These are phyloP conservation scores for Drosophila teissieri DNA, from an alignment of 1,140 invertebrate species.

Conservation along the genomic window DNA sequence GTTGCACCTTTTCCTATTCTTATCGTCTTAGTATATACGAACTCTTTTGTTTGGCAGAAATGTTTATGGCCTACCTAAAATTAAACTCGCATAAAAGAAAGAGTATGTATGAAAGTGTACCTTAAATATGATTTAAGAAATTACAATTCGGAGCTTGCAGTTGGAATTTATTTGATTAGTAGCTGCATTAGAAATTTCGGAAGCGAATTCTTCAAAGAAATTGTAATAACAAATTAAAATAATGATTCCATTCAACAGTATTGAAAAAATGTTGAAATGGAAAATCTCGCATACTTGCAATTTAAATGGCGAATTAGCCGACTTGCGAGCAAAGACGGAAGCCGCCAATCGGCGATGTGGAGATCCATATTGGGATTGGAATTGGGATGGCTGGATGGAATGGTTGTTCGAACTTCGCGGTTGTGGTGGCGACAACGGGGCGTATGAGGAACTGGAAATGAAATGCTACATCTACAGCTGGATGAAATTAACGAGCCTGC, in stretches of 20 bases:
- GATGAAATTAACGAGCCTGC: conserved; percentile 38
- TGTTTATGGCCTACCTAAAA: not conserved
- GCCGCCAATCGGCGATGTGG: conserved; percentile 25
- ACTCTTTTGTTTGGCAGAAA: not conserved
- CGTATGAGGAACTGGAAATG: conserved; percentile 60
- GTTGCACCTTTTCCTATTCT: not conserved
- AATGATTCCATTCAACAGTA: conserved; percentile 2
- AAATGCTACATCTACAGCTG: conserved; percentile 38
- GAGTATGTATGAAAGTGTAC: conserved; percentile 12
- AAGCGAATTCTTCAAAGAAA: conserved; percentile 19
- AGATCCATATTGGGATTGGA: conserved; percentile 6
- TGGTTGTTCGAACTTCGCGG: not conserved
- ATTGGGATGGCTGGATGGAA: not conserved
- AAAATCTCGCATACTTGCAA: conserved; percentile 60
- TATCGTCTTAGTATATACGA: not conserved
- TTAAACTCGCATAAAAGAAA: not conserved
- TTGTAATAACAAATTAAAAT: conserved; percentile 14
- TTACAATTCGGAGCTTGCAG: conserved; percentile 44
- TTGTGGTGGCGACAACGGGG: conserved; percentile 31
- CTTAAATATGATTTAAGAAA: not conserved
- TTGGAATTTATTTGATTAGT: conserved; percentile 25
- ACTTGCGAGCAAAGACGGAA: conserved; percentile 40
- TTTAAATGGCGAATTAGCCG: conserved; percentile 61
- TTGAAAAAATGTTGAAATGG: conserved; percentile 34
- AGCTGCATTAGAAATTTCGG: conserved; percentile 12